Evolutionary conservation across 2,113 vertebrate genomes (phyloP).

Genomic region (Lamprotornis superbus): DNA sequence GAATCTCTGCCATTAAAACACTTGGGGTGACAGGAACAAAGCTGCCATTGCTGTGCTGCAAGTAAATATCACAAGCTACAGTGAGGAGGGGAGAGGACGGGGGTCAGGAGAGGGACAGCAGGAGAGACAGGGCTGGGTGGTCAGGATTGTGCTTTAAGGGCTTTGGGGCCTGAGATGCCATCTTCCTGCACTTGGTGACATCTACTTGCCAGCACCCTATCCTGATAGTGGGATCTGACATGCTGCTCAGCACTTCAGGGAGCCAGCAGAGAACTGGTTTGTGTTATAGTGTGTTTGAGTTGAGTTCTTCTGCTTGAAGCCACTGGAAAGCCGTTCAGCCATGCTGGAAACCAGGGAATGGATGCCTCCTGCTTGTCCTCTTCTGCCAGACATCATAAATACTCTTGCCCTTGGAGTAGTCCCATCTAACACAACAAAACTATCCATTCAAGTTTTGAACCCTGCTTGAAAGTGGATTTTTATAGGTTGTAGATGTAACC

Average conservation of each 20-base stretch:
- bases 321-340: neutral
- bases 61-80: neutral
- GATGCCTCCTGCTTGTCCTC: neutral
- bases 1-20: accelerated
- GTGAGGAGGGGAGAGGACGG: neutral
- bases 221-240: neutral
- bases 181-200: neutral
- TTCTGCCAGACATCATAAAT: neutral
- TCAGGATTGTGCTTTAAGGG: neutral
- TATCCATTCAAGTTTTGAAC: neutral
- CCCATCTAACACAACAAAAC: neutral
- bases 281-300: neutral
- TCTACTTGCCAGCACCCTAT: neutral
- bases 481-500: neutral
- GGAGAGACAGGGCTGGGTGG: neutral
- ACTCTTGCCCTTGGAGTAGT: neutral
- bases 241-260: neutral
- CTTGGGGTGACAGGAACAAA: neutral
- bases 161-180: neutral
- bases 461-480: neutral
- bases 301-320: neutral
- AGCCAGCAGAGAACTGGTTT: neutral
- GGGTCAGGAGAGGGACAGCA: neutral
- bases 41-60: neutral
- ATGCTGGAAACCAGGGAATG: neutral